Percentiles rank a stretch among this genome's conserved stretches.
phyloP scores from a whole-genome alignment of 1,140 invertebrate species.

The Pachyrhynchus sulphureomaculatus region DNA sequence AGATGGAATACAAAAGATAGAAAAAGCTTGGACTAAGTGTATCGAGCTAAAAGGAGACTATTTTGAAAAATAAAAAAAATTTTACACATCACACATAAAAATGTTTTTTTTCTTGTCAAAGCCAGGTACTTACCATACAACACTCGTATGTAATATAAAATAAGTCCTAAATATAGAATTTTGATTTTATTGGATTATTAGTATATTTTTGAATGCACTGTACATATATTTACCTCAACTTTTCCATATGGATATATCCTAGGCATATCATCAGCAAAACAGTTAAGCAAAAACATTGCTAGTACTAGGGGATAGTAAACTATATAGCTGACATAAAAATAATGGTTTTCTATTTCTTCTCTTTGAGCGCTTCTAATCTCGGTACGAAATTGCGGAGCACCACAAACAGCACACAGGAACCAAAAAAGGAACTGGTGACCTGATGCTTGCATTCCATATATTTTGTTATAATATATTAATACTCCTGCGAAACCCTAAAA shows the following conservation, averaged over 20 bases:
- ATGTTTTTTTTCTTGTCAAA: no score
- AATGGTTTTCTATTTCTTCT: slow-evolving; percentile 52
- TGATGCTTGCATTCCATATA: slow-evolving; percentile 81
- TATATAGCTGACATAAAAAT: slow-evolving; percentile 73
- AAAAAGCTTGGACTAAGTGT: no score
- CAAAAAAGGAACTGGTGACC: slow-evolving; percentile 87
- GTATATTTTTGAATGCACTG: no score
- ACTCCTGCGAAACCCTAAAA: slow-evolving; percentile 64
- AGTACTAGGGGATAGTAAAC: slow-evolving; percentile 75
- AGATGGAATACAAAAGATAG: no score
- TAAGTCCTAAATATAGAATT: no score
- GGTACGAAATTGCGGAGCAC: slow-evolving; percentile 70
- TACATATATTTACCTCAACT: slow-evolving; percentile 50
- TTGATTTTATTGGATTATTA: no score
- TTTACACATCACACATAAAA: no score
- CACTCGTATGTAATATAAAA: no score
- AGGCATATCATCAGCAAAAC: slow-evolving; percentile 74
- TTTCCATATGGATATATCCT: slow-evolving; percentile 65
- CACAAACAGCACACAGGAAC: slow-evolving; percentile 70
- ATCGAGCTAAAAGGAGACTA: no score
- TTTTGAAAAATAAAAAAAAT: no score
- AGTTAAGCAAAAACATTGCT: slow-evolving; percentile 75
- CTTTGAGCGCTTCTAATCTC: slow-evolving; percentile 56
- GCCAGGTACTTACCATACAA: no score
- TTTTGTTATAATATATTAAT: slow-evolving; percentile 74